Base-by-base conservation (phyloP, 30 jellyfish, hydroid and myxozoan genomes). In the Aurelia coerulea region DNA sequence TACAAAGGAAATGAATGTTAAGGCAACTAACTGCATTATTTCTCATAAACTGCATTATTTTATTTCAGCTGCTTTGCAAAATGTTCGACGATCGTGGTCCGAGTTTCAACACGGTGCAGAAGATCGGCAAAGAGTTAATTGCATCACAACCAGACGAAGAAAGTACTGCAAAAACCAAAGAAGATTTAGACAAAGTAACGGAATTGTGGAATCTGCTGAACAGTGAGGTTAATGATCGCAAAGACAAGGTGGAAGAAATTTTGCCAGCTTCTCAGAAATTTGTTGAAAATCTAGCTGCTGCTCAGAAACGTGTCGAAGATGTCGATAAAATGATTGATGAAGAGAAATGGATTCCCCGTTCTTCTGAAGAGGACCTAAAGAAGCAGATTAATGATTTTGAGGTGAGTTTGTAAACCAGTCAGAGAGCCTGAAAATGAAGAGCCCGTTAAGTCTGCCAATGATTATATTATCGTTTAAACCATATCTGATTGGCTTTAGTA, bases 61-160 rank as follows among this genome's bases (percentile, higher is more conserved):
- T 71, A 7, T 80, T 65, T 39, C 68, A 80, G 96, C 97, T 94
- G 32, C 88, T 94, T 4, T 6, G 87, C 42, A 77, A 90, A 67
- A 94, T 94, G 99, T 94, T 94, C 68, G 90, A 77, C 54, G 99
- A 94, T 82, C 95, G 99, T 4, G 95, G 90, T 33, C 86, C 96
- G 11, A 88, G 99, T 42, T 84, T 94, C 76, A 72, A 84, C 39
- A 60, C 96, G 16, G 58, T 94, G 65, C 89, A 88, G 32, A 84
- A 88, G 88, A 94, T 96, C 14, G 99, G 97, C 65, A 85, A 89
- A 31, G 99, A 88, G n/a, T 62, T 94, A 5, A 32, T 94, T 14
- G 90, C 85, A 14, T 59, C 94, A 19, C 86, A 96, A 11, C 98
- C 94, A 66, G 99, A 88, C 50, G 97, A 70, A 31, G 96, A 81